These are phyloP conservation scores for Nymphalis polychloros DNA, from an alignment of 2,888 invertebrate species.

Conservation along the genomic window DNA sequence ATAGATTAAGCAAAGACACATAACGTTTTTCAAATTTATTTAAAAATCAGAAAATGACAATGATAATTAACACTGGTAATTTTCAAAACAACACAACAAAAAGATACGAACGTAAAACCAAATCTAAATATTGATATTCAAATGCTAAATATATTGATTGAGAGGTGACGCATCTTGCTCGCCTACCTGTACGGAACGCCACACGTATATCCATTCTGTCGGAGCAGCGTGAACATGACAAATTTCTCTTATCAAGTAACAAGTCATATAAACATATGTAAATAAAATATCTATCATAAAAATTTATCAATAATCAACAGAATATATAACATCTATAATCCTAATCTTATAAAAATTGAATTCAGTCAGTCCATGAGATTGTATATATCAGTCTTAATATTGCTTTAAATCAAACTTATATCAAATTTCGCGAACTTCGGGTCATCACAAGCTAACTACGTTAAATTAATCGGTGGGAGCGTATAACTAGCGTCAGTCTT, in stretches of 20 bases:
- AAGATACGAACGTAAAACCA: constrained; percentile 2
- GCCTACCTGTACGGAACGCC: constrained; percentile 76
- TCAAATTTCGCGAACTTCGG: neutral
- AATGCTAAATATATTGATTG: constrained; percentile 17
- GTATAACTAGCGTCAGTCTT: constrained; percentile 59
- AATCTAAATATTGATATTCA: constrained; percentile 41
- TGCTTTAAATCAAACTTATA: neutral
- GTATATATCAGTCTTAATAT: constrained; percentile 8
- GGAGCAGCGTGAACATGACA: constrained; percentile 69
- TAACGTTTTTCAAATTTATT: constrained; percentile 59
- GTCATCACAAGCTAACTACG: constrained; percentile 15
- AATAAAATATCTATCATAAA: constrained; percentile 64
- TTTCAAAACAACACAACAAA: constrained; percentile 61
- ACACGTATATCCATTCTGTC: constrained; percentile 75
- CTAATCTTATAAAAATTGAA: constrained; percentile 1
- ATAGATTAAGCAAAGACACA: constrained; percentile 64
- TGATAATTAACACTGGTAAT: constrained; percentile 65
- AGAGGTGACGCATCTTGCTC: constrained; percentile 40
- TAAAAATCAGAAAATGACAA: constrained; percentile 69
- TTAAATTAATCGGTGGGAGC: constrained; percentile 5
- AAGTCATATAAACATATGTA: constrained; percentile 56
- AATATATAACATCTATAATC: constrained; percentile 50
- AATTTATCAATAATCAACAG: constrained; percentile 66
- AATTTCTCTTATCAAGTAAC: constrained; percentile 50
- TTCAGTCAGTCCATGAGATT: constrained; percentile 7